These are phyloP conservation scores for Chunga burmeisteri DNA, from an alignment of 2,113 vertebrate genomes.

Conservation along the genomic window DNA sequence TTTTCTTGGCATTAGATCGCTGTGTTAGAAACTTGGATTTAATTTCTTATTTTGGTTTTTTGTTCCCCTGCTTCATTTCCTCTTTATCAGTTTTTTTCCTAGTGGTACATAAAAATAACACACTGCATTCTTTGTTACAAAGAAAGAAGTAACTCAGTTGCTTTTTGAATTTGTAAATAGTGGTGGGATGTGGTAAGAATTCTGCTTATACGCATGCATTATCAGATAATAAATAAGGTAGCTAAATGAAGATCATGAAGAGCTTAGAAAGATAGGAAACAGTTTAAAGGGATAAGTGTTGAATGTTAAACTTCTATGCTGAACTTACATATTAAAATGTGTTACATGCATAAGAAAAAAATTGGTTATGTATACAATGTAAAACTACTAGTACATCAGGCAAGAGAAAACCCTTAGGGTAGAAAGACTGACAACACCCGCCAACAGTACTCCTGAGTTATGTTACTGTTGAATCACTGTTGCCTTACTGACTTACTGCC, in stretches of 20 bases:
- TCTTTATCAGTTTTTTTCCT: slow-evolving; percentile 10
- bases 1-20: slow-evolving; percentile 3
- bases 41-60: slow-evolving; percentile 26
- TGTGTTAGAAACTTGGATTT: slow-evolving; percentile 28
- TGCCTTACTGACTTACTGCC: background rate
- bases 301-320: background rate
- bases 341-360: background rate
- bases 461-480: background rate
- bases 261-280: background rate
- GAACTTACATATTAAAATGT: background rate
- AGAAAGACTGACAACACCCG: background rate
- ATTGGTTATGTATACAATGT: background rate
- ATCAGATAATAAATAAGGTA: background rate
- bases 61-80: slow-evolving; percentile 1
- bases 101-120: slow-evolving; percentile 12
- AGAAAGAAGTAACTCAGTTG: background rate
- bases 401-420: background rate
- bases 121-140: background rate
- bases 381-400: background rate
- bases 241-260: background rate
- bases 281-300: background rate
- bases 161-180: background rate
- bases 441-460: background rate
- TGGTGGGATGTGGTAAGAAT: background rate
- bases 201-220: background rate